Percentiles rank a stretch among this genome's conserved stretches.
Evolutionary conservation across 2,797 vertebrate genomes (phyloP).

Genomic region (Labroides dimidiatus): DNA sequence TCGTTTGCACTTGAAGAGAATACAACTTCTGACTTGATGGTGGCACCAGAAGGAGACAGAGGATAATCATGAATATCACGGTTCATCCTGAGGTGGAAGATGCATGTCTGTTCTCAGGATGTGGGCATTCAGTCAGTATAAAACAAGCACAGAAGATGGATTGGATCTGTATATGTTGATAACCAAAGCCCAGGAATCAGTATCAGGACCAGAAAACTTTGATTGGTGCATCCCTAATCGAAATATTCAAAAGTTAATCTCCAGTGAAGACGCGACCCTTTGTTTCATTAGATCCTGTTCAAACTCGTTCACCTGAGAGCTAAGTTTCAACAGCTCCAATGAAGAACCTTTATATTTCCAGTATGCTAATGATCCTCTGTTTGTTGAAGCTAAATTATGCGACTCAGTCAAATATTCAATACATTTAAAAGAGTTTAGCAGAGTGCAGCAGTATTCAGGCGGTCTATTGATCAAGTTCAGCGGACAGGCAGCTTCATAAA

Average conservation of each 20-base stretch:
- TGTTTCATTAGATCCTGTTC: neutral
- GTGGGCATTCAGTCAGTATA: neutral
- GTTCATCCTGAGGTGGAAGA: neutral
- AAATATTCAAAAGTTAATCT: too few species aligned
- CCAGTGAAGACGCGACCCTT: neutral
- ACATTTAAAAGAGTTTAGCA: constrained; percentile 8
- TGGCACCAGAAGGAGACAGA: neutral
- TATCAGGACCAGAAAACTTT: too few species aligned
- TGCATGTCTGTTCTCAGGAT: too few species aligned
- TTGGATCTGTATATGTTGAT: too few species aligned
- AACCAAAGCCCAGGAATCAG: too few species aligned
- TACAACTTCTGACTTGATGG: neutral
- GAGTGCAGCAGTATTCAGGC: constrained; percentile 23
- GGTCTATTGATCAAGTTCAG: constrained; percentile 19
- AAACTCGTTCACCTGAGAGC: neutral
- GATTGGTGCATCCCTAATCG: too few species aligned
- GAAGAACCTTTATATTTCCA: neutral
- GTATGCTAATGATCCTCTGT: constrained; percentile 7
- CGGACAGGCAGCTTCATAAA: constrained; percentile 32
- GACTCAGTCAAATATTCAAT: constrained; percentile 15
- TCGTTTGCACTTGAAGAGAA: constrained; percentile 1
- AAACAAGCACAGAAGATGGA: too few species aligned
- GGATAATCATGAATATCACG: neutral
- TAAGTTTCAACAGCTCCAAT: neutral
- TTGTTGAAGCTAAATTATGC: constrained; percentile 31